phyloP scores from a whole-genome alignment of 2,888 invertebrate genomes.

The Tinea pellionella region DNA sequence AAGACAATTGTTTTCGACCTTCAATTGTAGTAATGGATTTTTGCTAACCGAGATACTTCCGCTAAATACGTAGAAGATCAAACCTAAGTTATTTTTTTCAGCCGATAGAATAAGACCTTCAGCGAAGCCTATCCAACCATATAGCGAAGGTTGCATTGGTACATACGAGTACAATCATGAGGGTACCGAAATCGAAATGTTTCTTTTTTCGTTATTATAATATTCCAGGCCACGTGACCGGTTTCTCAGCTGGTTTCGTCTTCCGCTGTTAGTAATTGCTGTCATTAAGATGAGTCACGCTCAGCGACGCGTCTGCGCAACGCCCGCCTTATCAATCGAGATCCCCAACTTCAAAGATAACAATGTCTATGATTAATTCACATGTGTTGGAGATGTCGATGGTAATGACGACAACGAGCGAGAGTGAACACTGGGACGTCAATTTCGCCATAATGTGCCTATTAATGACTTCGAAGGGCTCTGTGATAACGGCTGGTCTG shows the following conservation, averaged over 20 bases:
- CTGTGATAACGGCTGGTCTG: not conserved
- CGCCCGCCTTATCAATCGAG: conserved; percentile 49
- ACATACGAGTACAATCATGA: not conserved
- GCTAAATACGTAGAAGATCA: not conserved
- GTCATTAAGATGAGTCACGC: conserved; percentile 66
- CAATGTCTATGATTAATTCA: not conserved
- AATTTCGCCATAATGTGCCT: not conserved
- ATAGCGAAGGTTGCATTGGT: conserved; percentile 1
- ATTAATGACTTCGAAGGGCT: conserved; percentile 17
- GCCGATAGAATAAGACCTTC: not conserved
- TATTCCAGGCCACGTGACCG: conserved; percentile 33
- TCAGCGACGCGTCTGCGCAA: conserved; percentile 50
- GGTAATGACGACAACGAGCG: not conserved
- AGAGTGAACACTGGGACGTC: not conserved
- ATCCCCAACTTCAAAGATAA: conserved; percentile 17
- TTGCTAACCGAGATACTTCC: conserved; percentile 19
- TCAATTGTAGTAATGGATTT: conserved; percentile 36
- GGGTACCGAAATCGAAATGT: not conserved
- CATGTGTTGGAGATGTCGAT: not conserved
- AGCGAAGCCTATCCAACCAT: not conserved
- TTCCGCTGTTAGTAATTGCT: conserved; percentile 51
- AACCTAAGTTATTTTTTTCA: not conserved
- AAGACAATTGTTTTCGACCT: conserved; percentile 41
- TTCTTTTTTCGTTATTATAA: not conserved
- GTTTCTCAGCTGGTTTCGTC: conserved; percentile 32